phyloP scores from a whole-genome alignment of 2,797 vertebrate species.

The Sternarchorhynchus goeldii region DNA sequence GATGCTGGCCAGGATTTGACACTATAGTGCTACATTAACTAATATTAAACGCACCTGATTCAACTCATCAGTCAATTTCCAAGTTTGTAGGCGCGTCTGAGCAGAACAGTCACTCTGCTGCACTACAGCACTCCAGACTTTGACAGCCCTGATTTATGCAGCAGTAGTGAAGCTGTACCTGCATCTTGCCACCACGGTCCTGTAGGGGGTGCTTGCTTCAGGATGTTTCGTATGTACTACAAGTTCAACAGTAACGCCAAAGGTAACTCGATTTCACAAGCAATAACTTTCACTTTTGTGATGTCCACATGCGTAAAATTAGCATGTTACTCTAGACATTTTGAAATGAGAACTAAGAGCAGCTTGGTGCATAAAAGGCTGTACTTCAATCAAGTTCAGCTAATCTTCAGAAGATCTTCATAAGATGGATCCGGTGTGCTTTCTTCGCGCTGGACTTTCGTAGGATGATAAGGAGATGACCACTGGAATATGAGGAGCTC shows the following conservation, averaged over 20 bases:
- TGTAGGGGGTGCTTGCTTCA: slow-evolving; percentile 20
- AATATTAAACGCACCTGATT: no score
- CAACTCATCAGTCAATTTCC: no score
- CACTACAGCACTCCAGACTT: no score
- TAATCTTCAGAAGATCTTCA: not conserved
- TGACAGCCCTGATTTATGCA: not conserved
- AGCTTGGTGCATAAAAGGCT: not conserved
- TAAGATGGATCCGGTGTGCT: not conserved
- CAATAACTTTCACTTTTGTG: slow-evolving; percentile 1
- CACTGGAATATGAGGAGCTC: no score
- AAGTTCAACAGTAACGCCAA: slow-evolving; percentile 5
- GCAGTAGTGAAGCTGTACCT: slow-evolving; percentile 38
- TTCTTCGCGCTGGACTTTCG: no score
- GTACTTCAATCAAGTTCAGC: no score
- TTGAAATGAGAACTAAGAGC: not conserved
- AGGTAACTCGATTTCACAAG: not conserved
- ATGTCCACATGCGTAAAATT: not conserved
- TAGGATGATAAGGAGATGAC: no score
- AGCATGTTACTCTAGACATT: not conserved
- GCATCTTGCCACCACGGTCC: slow-evolving; percentile 35
- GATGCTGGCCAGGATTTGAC: no score
- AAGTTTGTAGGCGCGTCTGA: no score
- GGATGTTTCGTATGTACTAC: slow-evolving; percentile 32
- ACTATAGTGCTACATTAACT: no score
- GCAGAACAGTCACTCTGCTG: no score